These are phyloP conservation scores for Phalacrocorax brasilianus DNA, from an alignment of 2,113 vertebrate genomes.

Conservation along the genomic window DNA sequence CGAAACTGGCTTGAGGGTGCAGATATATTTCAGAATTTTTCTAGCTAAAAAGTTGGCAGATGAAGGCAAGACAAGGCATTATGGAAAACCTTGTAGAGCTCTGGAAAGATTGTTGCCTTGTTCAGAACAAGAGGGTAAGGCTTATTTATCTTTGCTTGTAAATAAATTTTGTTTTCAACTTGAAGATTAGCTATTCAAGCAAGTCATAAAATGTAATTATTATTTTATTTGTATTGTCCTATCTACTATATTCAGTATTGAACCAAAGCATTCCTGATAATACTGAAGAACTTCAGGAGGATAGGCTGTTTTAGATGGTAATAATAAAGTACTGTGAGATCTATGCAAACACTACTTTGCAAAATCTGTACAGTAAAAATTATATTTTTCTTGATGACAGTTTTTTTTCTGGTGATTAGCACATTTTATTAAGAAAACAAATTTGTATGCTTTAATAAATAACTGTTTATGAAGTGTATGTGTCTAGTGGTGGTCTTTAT, in stretches of 20 bases:
- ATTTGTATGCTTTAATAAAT: constrained; percentile 61
- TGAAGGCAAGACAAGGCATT: neutral
- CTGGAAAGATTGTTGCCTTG: neutral
- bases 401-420: neutral
- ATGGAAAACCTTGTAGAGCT: neutral
- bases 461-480: neutral
- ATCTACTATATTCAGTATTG: neutral
- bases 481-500: neutral
- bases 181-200: neutral
- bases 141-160: neutral
- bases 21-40: constrained; percentile 94
- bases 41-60: constrained; percentile 58
- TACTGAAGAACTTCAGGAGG: neutral
- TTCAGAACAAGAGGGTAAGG: neutral
- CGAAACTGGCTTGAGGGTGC: constrained; percentile 87
- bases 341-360: constrained; percentile 48
- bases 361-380: neutral
- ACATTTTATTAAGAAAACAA: neutral
- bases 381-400: neutral
- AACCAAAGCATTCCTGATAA: neutral
- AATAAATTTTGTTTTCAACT: neutral
- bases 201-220: neutral
- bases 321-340: neutral
- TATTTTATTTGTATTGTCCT: neutral
- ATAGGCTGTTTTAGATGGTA: neutral